phyloP scores from a whole-genome alignment of 2,888 invertebrate genomes.

The Agrotis ipsilon region DNA sequence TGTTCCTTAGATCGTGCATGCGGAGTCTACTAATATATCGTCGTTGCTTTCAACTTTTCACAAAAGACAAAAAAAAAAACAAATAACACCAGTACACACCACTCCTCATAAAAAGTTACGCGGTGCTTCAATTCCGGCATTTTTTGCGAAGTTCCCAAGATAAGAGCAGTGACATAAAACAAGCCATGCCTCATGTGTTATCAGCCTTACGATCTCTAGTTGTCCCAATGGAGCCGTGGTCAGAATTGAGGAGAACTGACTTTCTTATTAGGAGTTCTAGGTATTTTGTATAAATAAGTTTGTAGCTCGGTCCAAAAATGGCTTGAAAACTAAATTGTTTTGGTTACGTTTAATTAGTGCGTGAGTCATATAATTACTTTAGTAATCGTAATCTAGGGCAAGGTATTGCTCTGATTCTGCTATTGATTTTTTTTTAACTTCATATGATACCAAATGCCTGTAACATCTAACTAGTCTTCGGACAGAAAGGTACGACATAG shows the following conservation, averaged over 20 bases:
- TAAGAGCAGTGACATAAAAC: slow-evolving; percentile 58
- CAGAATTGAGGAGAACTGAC: slow-evolving; percentile 25
- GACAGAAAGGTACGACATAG: too few relatives aligned
- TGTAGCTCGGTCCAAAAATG: not conserved
- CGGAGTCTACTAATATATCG: too few relatives aligned
- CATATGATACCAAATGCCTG: too few relatives aligned
- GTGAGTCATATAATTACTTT: not conserved
- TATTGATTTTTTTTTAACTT: not conserved
- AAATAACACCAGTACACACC: slow-evolving; percentile 11
- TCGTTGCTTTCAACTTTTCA: not conserved
- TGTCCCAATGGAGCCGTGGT: slow-evolving; percentile 46
- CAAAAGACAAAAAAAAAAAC: slow-evolving; percentile 2
- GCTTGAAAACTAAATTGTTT: not conserved
- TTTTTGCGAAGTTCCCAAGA: slow-evolving; percentile 56
- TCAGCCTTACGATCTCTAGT: slow-evolving; percentile 49
- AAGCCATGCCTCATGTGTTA: slow-evolving; percentile 57
- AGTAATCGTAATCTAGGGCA: not conserved
- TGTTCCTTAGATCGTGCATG: too few relatives aligned
- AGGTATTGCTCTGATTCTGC: not conserved
- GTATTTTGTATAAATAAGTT: not conserved
- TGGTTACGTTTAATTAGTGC: not conserved
- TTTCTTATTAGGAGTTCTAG: slow-evolving; percentile 10
- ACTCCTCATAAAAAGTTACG: slow-evolving; percentile 48
- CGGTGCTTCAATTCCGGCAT: slow-evolving; percentile 18
- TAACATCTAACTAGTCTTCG: too few relatives aligned